Conservation (phyloP, 2,888 invertebrate species). For the Tethea ocularis region DNA sequence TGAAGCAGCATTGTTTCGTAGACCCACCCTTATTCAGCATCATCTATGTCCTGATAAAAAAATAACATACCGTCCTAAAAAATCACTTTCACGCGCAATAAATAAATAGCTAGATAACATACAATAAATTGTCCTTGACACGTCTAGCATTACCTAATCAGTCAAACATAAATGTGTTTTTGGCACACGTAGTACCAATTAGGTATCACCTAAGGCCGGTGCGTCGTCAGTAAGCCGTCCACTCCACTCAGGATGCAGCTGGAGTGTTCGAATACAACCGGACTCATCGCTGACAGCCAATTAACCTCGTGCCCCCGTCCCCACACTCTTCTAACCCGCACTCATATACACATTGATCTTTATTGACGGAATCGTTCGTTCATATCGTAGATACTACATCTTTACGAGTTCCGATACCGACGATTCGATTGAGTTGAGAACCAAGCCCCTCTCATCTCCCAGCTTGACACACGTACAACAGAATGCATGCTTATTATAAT, state of each 20-base stretch:
- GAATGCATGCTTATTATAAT: no score
- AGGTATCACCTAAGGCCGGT: slow-evolving; percentile 19
- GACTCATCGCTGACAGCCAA: slow-evolving; percentile 80
- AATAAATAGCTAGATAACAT: neutral
- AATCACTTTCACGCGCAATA: neutral
- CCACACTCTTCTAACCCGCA: slow-evolving; percentile 53
- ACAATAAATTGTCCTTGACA: neutral
- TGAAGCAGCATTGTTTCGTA: no score
- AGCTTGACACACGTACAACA: slow-evolving; percentile 50
- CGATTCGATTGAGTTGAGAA: slow-evolving; percentile 54
- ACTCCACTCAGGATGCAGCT: slow-evolving; percentile 49
- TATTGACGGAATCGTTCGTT: slow-evolving; percentile 70
- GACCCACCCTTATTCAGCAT: no score
- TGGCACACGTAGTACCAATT: slow-evolving; percentile 48
- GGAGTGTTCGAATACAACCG: slow-evolving; percentile 50
- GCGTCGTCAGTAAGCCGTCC: slow-evolving; percentile 46
- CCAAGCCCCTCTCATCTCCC: slow-evolving; percentile 28
- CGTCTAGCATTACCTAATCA: neutral
- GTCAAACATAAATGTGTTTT: slow-evolving; percentile 55
- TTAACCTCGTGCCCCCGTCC: slow-evolving; percentile 66
- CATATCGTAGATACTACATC: slow-evolving; percentile 64
- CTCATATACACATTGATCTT: slow-evolving; percentile 72
- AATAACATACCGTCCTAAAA: neutral
- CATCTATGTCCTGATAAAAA: no score
- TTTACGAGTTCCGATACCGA: slow-evolving; percentile 36